Evolutionary conservation across 2,888 invertebrate genomes (phyloP).

Genomic region (Mythimna pallens): DNA sequence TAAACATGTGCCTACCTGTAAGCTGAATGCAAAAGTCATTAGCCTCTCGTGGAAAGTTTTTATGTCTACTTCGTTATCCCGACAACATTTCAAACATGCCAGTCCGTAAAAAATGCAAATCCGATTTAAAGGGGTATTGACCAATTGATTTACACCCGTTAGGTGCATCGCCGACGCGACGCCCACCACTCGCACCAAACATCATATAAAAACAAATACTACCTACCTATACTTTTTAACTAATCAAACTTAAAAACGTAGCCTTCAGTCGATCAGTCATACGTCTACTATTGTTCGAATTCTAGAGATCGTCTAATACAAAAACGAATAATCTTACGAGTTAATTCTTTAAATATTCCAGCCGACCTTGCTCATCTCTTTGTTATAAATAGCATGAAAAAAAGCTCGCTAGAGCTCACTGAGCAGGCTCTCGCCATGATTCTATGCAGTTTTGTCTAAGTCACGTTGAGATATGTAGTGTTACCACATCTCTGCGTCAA

Average conservation of each 20-base stretch:
- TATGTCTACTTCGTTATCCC: conserved; percentile 51
- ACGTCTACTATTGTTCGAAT: conserved; percentile 40
- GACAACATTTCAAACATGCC: conserved; percentile 51
- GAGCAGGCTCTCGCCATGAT: conserved; percentile 9
- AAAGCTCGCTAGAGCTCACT: conserved; percentile 20
- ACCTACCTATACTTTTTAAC: conserved; percentile 9
- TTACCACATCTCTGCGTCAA: conserved; percentile 55
- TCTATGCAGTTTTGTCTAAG: conserved; percentile 16
- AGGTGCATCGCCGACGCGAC: conserved; percentile 41
- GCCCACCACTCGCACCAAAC: conserved; percentile 1
- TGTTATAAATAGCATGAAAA: conserved; percentile 32
- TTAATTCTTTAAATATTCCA: conserved; percentile 38
- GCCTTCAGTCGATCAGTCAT: conserved; percentile 20
- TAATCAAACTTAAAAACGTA: conserved; percentile 8
- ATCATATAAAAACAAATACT: conserved; percentile 18
- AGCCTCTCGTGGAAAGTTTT: conserved; percentile 72
- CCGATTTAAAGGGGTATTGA: conserved; percentile 65
- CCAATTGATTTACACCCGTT: conserved; percentile 64
- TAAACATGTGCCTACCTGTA: conserved; percentile 50
- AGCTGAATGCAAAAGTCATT: conserved; percentile 68
- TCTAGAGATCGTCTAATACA: conserved; percentile 26
- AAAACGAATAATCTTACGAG: conserved; percentile 12
- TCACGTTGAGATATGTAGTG: conserved; percentile 24
- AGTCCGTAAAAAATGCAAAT: conserved; percentile 55
- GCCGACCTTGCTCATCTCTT: conserved; percentile 50